Evolutionary conservation across 1,140 invertebrate genomes (phyloP).

Genomic region (Bradysia coprophila): DNA sequence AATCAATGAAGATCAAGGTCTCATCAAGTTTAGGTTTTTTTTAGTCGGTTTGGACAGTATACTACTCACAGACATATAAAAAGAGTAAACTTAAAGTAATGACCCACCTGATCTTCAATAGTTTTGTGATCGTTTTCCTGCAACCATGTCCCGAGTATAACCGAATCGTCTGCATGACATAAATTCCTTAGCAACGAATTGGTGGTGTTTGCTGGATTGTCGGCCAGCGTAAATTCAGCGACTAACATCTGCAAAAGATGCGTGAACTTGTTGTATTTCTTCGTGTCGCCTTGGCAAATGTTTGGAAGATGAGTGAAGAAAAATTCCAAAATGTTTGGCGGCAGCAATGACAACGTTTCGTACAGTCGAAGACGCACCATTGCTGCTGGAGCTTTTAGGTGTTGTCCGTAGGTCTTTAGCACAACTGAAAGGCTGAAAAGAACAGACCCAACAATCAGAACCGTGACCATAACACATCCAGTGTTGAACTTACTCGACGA

Average conservation of each 20-base stretch:
- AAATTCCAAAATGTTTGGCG: slow-evolving; percentile 65
- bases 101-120: slow-evolving; percentile 88
- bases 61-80: no score
- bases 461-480: no score
- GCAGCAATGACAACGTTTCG: slow-evolving; percentile 70
- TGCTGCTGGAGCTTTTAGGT: slow-evolving; percentile 82
- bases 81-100: no score
- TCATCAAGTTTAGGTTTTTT: no score
- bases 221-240: slow-evolving; percentile 89
- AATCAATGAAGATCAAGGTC: not conserved
- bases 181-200: slow-evolving; percentile 71
- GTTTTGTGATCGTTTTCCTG: slow-evolving; percentile 92
- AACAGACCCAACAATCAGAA: not conserved
- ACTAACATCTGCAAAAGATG: slow-evolving; percentile 83
- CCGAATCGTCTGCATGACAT: slow-evolving; percentile 80
- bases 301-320: slow-evolving; percentile 76
- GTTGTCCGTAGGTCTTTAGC: slow-evolving; percentile 82
- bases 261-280: slow-evolving; percentile 56
- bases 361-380: slow-evolving; percentile 83
- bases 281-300: slow-evolving; percentile 54
- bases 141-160: slow-evolving; percentile 71
- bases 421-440: slow-evolving; percentile 55
- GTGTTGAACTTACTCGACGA: slow-evolving; percentile 83
- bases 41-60: no score
- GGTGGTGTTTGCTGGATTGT: slow-evolving; percentile 87